Conservation (phyloP, 1,140 invertebrate species). For the Atta texana region DNA sequence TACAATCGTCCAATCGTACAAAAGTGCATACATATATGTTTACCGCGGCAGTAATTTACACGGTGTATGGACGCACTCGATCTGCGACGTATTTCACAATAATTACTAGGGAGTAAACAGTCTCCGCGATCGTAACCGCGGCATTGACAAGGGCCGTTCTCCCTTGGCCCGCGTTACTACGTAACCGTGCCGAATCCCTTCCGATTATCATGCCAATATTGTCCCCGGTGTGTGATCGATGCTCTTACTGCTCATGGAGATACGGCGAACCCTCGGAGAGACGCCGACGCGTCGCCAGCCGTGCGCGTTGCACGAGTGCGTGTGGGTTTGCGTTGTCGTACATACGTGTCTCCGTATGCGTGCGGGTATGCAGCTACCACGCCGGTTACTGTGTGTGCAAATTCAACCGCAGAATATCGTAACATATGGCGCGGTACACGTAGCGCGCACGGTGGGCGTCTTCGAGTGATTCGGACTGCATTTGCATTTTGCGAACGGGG, state of each 20-base stretch:
- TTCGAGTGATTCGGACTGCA: slow-evolving; percentile 54
- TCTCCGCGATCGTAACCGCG: slow-evolving; percentile 53
- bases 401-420: slow-evolving; percentile 72
- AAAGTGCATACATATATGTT: slow-evolving; percentile 6
- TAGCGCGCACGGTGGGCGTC: slow-evolving; percentile 47
- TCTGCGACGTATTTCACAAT: slow-evolving; percentile 59
- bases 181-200: slow-evolving; percentile 78
- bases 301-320: slow-evolving; percentile 35
- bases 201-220: slow-evolving; percentile 81
- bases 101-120: slow-evolving; percentile 61
- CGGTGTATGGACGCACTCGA: not conserved
- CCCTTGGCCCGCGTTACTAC: slow-evolving; percentile 65
- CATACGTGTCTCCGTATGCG: not conserved
- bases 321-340: not conserved
- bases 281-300: slow-evolving; percentile 51
- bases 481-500: slow-evolving; percentile 62
- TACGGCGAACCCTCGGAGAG: slow-evolving; percentile 72
- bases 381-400: slow-evolving; percentile 52
- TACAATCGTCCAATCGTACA: not conserved
- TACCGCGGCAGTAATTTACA: slow-evolving; percentile 37
- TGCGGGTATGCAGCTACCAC: slow-evolving; percentile 1
- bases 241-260: slow-evolving; percentile 75
- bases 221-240: slow-evolving; percentile 78
- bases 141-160: slow-evolving; percentile 50
- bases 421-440: slow-evolving; percentile 68